Conservation (phyloP, 2,797 vertebrate genomes). For the Pseudotriccus pelzelni region DNA sequence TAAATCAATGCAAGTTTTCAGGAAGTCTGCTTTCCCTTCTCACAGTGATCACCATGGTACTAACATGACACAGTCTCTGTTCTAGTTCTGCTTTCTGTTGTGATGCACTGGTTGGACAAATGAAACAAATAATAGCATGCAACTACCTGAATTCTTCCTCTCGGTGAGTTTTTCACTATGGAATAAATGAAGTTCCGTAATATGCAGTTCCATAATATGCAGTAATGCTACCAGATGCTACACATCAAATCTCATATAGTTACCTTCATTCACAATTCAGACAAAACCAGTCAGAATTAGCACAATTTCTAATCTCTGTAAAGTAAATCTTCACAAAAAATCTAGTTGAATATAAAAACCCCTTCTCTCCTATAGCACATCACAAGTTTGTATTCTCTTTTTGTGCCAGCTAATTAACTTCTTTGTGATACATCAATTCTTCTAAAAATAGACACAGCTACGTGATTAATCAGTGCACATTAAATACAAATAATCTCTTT, state of each 20-base stretch:
- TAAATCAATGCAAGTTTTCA: not conserved
- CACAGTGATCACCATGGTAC: not conserved
- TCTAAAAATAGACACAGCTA: not conserved
- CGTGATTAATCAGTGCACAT: not conserved
- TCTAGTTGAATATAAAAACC: not conserved
- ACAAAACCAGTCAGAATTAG: not conserved
- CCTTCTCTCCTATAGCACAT: not conserved
- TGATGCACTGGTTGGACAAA: not conserved
- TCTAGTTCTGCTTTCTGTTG: not conserved
- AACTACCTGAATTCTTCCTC: not conserved
- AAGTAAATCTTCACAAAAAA: not conserved
- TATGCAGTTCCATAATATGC: not conserved
- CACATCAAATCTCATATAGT: not conserved
- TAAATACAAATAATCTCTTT: not conserved
- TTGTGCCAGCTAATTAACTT: not conserved
- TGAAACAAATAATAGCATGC: not conserved
- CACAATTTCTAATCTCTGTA: not conserved
- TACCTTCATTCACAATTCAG: not conserved
- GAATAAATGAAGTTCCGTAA: not conserved
- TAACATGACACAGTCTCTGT: not conserved
- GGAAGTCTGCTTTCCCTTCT: not conserved
- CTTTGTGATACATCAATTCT: not conserved
- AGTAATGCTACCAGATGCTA: not conserved
- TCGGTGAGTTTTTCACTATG: not conserved
- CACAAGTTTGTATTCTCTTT: not conserved